Conservation (phyloP, 2,888 invertebrate species). For the Operophtera brumata region DNA sequence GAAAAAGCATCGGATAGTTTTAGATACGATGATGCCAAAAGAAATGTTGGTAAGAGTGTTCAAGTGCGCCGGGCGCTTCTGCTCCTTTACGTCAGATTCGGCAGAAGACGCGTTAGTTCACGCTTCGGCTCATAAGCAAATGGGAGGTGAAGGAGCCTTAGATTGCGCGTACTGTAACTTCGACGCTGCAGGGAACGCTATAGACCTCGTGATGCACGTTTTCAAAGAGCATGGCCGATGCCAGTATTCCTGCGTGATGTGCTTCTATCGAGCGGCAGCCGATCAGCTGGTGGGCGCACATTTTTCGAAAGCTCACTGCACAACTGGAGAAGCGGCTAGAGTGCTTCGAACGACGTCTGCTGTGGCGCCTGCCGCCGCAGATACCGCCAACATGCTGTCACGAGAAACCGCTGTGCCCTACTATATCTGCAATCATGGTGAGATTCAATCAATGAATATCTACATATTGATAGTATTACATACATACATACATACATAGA, state of each 20-base stretch:
- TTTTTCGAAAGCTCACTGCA: slow-evolving; percentile 61
- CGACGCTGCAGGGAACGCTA: slow-evolving; percentile 54
- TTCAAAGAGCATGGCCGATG: slow-evolving; percentile 82
- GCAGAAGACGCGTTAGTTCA: slow-evolving; percentile 62
- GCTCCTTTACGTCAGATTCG: slow-evolving; percentile 62
- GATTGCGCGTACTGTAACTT: slow-evolving; percentile 82
- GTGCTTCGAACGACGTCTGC: slow-evolving; percentile 43
- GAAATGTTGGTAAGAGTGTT: slow-evolving; percentile 68
- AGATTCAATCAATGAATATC: slow-evolving; percentile 20
- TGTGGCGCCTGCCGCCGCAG: slow-evolving; percentile 33
- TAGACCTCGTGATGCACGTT: slow-evolving; percentile 80
- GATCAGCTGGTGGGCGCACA: slow-evolving; percentile 83
- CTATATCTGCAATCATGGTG: slow-evolving; percentile 59
- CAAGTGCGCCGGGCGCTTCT: slow-evolving; percentile 71
- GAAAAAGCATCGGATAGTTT: slow-evolving; percentile 62
- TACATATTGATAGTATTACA: neutral
- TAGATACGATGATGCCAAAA: slow-evolving; percentile 72
- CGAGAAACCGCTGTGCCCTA: slow-evolving; percentile 59
- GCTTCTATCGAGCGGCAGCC: slow-evolving; percentile 84
- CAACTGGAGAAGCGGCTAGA: slow-evolving; percentile 28
- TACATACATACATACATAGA: no score
- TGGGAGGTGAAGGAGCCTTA: slow-evolving; percentile 66
- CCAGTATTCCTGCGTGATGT: slow-evolving; percentile 82
- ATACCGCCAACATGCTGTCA: slow-evolving; percentile 41
- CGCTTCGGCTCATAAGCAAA: slow-evolving; percentile 60